Conservation (phyloP, 1,140 invertebrate genomes). For the Adelges cooleyi region DNA sequence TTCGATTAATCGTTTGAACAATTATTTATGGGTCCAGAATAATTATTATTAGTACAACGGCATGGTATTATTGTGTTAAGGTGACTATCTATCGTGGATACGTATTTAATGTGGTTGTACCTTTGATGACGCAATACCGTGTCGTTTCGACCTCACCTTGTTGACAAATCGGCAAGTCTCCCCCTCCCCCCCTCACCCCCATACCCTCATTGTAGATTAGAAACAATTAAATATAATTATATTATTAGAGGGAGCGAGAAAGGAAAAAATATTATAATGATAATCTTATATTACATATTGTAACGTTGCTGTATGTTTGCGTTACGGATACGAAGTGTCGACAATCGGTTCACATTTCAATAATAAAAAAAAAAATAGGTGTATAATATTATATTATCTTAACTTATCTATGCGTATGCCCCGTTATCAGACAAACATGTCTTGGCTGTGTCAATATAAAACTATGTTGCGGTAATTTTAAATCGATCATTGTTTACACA, state of each 20-base stretch:
- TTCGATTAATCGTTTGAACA: no score
- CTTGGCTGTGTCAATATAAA: no score
- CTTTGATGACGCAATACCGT: neutral
- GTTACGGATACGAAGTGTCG: neutral
- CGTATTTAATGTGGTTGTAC: no score
- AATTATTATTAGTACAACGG: no score
- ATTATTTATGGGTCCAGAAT: no score
- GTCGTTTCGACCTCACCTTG: conserved; percentile 1
- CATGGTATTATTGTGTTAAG: no score
- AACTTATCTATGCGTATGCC: no score
- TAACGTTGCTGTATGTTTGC: conserved; percentile 3
- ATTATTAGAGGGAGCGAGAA: no score
- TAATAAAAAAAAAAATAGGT: neutral
- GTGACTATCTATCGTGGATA: no score
- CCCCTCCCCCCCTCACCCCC: neutral
- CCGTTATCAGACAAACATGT: no score
- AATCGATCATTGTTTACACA: conserved; percentile 19
- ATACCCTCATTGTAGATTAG: neutral
- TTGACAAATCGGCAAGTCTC: conserved; percentile 9
- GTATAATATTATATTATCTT: neutral
- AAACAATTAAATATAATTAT: no score
- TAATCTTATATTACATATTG: neutral
- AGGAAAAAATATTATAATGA: neutral
- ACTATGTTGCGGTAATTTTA: no score
- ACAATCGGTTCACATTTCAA: neutral